Evolutionary conservation across 2,888 invertebrate genomes (phyloP).

Genomic region (Operophtera brumata): DNA sequence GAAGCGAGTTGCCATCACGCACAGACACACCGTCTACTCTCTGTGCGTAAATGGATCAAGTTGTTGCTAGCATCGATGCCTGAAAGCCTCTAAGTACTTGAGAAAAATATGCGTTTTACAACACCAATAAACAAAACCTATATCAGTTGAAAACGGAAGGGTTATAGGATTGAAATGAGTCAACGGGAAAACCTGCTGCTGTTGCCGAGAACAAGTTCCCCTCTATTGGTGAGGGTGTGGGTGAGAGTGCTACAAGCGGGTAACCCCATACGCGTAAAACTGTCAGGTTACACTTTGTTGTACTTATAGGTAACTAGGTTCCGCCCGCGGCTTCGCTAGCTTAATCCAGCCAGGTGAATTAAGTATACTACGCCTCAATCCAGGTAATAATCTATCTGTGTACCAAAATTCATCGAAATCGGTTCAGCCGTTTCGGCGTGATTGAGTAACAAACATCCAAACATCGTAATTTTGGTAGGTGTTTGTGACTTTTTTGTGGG

Average conservation of each 20-base stretch:
- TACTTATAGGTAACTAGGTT: background rate
- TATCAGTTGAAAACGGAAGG: background rate
- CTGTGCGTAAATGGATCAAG: slow-evolving; percentile 37
- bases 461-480: too few relatives aligned
- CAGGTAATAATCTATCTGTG: too few relatives aligned
- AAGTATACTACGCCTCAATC: too few relatives aligned
- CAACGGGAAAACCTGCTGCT: background rate
- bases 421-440: too few relatives aligned
- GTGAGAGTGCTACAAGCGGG: slow-evolving; percentile 1
- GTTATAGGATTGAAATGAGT: slow-evolving; percentile 1
- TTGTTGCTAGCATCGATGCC: slow-evolving; percentile 31
- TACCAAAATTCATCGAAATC: too few relatives aligned
- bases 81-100: background rate
- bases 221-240: background rate
- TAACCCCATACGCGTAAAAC: background rate
- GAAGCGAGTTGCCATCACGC: slow-evolving; percentile 31
- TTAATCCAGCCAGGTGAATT: too few relatives aligned
- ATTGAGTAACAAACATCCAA: too few relatives aligned
- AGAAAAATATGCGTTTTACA: too few relatives aligned
- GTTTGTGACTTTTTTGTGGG: too few relatives aligned
- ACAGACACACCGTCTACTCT: slow-evolving; percentile 48
- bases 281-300: background rate
- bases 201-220: background rate
- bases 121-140: too few relatives aligned
- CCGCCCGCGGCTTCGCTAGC: too few relatives aligned